Base-by-base conservation (phyloP, 2,797 vertebrate genomes). In the Lerista edwardsae region DNA sequence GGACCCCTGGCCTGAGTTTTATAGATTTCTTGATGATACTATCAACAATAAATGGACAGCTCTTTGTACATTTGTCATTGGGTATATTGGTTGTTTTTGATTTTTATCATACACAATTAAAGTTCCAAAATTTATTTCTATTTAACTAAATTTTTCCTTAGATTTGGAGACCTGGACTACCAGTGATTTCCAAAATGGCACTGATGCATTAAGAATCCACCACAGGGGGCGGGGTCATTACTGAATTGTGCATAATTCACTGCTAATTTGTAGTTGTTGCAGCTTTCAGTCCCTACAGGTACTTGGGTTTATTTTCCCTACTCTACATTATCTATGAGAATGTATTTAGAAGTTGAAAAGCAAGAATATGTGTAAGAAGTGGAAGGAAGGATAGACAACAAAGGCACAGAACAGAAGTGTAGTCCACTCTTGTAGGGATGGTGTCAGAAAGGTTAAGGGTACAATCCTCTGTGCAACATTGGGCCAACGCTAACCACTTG, bases 1-100 rank as follows among this genome's bases (percentile, higher is more conserved):
- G 84, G 80, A 85, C 86, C 85, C 85, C 86, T 55, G 84, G 87
- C 89, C 92, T 87, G 88, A 89, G 80, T 91, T 91, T 94, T 93
- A 94, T 84, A 78, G 34, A 89, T n/a, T 92, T 67, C 81, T 87
- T 86, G 39, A 34, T 83, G 83, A 86, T 47, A 86, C 5, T 10
- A 79, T 36, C 59, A 81, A 71, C 69, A 41, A 75, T 34, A 83
- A 90, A 77, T 8, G 87, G 82, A 87, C 0, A 1, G n/a, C 87
- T 75, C 71, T 51, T 14, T 51, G 86, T 91, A 88, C 79, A 93
- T 86, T 84, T 89, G 68, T 89, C 68, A 91, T 73, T 31, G n/a
- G 31, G 41, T 79, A 25, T 67, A 15, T 11, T 6, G 0, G 0
- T 88, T 83, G 80, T 72, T 44, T 85, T 74, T 51, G 80, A 85